Conservation (phyloP, 1,140 invertebrate genomes). For the Platorchestia sp. region DNA sequence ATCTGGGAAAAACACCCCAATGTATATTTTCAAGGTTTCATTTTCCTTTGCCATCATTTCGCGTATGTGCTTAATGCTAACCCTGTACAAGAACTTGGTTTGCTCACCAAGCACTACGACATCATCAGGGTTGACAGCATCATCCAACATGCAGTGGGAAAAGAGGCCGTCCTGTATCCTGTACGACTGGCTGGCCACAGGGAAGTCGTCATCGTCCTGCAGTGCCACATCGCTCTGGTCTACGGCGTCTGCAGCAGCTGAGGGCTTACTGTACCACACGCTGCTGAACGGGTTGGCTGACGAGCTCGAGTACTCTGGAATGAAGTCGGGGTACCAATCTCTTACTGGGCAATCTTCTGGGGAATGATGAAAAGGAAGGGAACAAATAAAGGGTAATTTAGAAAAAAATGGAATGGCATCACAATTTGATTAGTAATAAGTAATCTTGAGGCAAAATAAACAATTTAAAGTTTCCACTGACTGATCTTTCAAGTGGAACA, state of each 20-base stretch:
- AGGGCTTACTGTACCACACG: slow-evolving; percentile 37
- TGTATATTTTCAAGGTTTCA: neutral
- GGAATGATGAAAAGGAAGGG: too few relatives aligned
- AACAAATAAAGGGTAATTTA: too few relatives aligned
- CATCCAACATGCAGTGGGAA: slow-evolving; percentile 15
- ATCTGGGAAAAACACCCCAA: neutral
- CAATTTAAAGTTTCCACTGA: too few relatives aligned
- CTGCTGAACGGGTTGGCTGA: slow-evolving; percentile 34
- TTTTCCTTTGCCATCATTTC: too few relatives aligned
- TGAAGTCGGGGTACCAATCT: neutral
- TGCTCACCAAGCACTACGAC: slow-evolving; percentile 21
- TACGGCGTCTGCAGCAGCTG: slow-evolving; percentile 33
- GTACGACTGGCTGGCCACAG: slow-evolving; percentile 23
- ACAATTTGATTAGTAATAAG: too few relatives aligned
- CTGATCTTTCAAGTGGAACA: too few relatives aligned
- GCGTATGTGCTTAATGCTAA: too few relatives aligned
- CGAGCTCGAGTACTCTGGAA: slow-evolving; percentile 6
- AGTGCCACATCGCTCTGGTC: slow-evolving; percentile 58
- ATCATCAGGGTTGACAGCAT: neutral
- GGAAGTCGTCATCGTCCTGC: slow-evolving; percentile 15
- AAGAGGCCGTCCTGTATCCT: slow-evolving; percentile 35
- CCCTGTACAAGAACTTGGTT: too few relatives aligned
- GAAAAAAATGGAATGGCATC: too few relatives aligned
- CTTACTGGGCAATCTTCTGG: too few relatives aligned
- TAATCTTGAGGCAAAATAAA: too few relatives aligned